Percentiles rank a stretch among this genome's conserved stretches.
These are phyloP conservation scores for Drosophila miranda DNA, from an alignment of 1,140 invertebrate genomes.

Conservation along the genomic window DNA sequence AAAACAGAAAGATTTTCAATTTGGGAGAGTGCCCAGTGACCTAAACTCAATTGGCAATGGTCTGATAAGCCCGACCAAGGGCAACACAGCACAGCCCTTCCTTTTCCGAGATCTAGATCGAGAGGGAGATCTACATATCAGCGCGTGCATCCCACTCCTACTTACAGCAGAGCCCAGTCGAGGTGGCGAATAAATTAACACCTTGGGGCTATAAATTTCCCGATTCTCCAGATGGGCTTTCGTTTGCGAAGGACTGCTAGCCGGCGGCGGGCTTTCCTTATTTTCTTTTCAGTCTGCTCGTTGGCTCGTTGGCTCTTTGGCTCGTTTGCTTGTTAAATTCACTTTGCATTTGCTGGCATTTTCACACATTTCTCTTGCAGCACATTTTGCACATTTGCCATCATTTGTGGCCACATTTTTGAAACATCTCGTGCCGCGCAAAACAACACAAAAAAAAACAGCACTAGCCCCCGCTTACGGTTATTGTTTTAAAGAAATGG, in stretches of 20 bases:
- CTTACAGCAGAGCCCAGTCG: slow-evolving; percentile 45
- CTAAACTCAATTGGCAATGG: slow-evolving; percentile 71
- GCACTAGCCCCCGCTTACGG: slow-evolving; percentile 25
- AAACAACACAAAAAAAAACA: slow-evolving; percentile 31
- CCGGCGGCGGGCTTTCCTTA: slow-evolving; percentile 1
- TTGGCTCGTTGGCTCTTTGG: slow-evolving; percentile 11
- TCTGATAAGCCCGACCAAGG: slow-evolving; percentile 62
- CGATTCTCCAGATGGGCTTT: background rate
- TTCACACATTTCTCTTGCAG: slow-evolving; percentile 44
- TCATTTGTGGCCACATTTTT: slow-evolving; percentile 53
- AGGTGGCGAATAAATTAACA: slow-evolving; percentile 62
- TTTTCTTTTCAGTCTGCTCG: slow-evolving; percentile 28
- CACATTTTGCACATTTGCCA: slow-evolving; percentile 58
- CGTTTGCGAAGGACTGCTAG: slow-evolving; percentile 17
- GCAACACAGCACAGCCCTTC: slow-evolving; percentile 26
- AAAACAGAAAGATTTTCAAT: slow-evolving; percentile 30
- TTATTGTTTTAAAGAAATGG: slow-evolving; percentile 50
- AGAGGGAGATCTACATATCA: background rate
- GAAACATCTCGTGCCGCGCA: slow-evolving; percentile 59
- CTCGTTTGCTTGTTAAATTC: slow-evolving; percentile 13
- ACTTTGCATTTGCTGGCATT: slow-evolving; percentile 40
- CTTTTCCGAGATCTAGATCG: slow-evolving; percentile 4
- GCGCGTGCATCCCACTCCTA: slow-evolving; percentile 12
- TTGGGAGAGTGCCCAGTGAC: slow-evolving; percentile 66
- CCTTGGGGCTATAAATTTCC: slow-evolving; percentile 42